Conservation (phyloP, 2,888 invertebrate species). For the Netelia melanura region DNA sequence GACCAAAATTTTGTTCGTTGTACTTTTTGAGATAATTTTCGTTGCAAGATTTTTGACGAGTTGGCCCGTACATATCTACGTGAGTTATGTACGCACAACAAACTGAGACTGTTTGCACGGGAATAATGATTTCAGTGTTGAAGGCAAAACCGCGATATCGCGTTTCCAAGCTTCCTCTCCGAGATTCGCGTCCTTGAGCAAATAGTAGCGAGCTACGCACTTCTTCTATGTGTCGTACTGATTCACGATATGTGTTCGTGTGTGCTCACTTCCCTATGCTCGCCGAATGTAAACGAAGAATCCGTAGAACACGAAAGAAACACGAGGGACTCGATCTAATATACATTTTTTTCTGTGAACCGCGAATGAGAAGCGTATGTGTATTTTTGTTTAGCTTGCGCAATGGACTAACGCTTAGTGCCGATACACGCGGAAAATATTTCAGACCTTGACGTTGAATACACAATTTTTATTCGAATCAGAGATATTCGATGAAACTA, state of each 20-base stretch:
- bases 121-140: slow-evolving; percentile 67
- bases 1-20: too few species aligned
- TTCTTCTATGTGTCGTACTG: slow-evolving; percentile 21
- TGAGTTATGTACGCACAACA: not conserved
- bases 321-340: slow-evolving; percentile 2
- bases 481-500: too few species aligned
- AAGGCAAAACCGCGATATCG: slow-evolving; percentile 69
- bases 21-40: too few species aligned
- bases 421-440: not conserved
- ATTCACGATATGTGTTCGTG: not conserved
- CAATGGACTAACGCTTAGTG: slow-evolving; percentile 8
- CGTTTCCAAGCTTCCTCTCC: slow-evolving; percentile 66
- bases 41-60: too few species aligned
- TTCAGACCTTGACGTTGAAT: too few species aligned
- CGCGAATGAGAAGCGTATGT: slow-evolving; percentile 13
- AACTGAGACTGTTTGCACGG: slow-evolving; percentile 16
- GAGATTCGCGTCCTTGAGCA: slow-evolving; percentile 63
- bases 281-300: slow-evolving; percentile 8
- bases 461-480: too few species aligned
- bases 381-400: slow-evolving; percentile 8
- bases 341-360: slow-evolving; percentile 6
- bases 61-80: not conserved
- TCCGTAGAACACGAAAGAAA: not conserved
- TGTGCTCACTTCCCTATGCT: slow-evolving; percentile 6
- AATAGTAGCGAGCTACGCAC: slow-evolving; percentile 50